Evolutionary conservation across 2,113 vertebrate genomes (phyloP), one percentile per base, ranked within the genome.

Genomic region (Prionailurus bengalensis): DNA sequence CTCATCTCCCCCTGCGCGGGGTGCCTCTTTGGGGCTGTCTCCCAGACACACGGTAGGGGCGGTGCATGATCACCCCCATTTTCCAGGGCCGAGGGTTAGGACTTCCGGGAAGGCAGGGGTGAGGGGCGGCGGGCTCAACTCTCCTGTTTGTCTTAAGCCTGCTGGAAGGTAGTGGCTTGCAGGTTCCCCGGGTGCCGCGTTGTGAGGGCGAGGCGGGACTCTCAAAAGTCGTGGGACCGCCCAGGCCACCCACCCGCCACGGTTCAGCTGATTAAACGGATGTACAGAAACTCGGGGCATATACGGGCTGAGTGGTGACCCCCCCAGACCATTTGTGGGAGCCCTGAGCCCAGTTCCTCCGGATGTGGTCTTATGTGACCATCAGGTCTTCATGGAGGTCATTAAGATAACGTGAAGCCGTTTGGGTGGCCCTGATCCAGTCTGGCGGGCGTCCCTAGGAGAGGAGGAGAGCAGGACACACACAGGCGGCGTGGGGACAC

Each of bases 1-100:
- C 23, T 7, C 13, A 9, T 27, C 17, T 17, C 29, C 8, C 11
- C 19, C 0, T 7, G 45, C 17, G 4, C 1, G 0, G 11, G 58
- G 33, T 0, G 7, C 8, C 27, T 36, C 27, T 16, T 53, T 14
- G 48, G 13, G 39, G 3, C 31, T 42, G 65, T 23, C 63, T 53
- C 70, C 65, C 66, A 1, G 58, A 61, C 21, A 61, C 21, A 51
- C 51, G 11, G 51, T 51, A 51, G 51, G 51, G 51, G 51, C 14
- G 51, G 51, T 7, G 13, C 21, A 3, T 48, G 86, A 23, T 48
- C 11, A 29, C 21, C 16, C 4, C 19, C 4, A 15, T 36, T 27
- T 33, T 68, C 63, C 9, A 48, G 27, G 81, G 73, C 39, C 0
- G 10, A 70, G 86, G 39, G 5, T 15, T 27, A 2, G 39, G 58